Evolutionary conservation across 1,140 invertebrate species (phyloP).

Genomic region (Ericerus pela): DNA sequence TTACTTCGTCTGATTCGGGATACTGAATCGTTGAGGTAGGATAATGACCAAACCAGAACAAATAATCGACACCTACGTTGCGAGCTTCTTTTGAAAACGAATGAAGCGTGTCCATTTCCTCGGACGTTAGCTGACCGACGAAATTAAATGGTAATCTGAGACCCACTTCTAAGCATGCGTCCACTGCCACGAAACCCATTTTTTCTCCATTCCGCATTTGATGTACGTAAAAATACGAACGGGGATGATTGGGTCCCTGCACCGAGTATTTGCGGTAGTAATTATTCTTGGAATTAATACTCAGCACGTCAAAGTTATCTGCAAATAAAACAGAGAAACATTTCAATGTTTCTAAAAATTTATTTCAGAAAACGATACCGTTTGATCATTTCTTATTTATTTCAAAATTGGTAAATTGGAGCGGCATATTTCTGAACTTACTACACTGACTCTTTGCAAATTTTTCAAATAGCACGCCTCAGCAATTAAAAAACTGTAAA

Average conservation of each 20-base stretch:
- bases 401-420: no score
- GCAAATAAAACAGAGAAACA: conserved; percentile 31
- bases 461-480: no score
- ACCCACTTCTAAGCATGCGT: conserved; percentile 76
- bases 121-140: conserved; percentile 54
- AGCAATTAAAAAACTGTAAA: no score
- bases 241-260: conserved; percentile 50
- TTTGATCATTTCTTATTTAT: no score
- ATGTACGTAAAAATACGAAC: conserved; percentile 61
- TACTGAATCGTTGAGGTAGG: conserved; percentile 74
- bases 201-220: conserved; percentile 27
- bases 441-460: no score
- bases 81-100: conserved; percentile 32
- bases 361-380: no score
- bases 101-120: conserved; percentile 40
- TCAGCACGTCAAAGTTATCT: conserved; percentile 82
- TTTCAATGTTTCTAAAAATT: no score
- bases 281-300: conserved; percentile 50
- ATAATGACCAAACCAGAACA: conserved; percentile 84
- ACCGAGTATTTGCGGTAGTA: conserved; percentile 67
- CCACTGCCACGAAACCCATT: conserved; percentile 63
- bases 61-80: conserved; percentile 36
- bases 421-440: no score
- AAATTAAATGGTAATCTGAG: conserved; percentile 83
- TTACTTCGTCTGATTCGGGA: conserved; percentile 24